phyloP scores from a whole-genome alignment of 2,888 invertebrate genomes.

The Priocnemis perturbator region DNA sequence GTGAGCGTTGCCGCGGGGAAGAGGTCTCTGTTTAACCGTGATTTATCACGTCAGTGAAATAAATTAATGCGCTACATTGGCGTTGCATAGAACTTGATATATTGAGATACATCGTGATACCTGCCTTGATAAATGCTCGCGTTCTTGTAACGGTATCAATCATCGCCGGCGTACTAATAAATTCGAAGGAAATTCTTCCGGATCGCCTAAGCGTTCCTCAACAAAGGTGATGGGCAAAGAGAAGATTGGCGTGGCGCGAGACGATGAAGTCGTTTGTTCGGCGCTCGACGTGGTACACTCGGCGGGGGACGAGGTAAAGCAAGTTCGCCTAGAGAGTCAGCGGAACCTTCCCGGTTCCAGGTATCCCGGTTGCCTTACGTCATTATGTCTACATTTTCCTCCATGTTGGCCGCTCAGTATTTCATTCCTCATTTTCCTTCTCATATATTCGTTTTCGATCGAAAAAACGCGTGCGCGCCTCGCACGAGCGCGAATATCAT shows the following conservation, averaged over 20 bases:
- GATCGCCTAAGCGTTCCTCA: slow-evolving; percentile 5
- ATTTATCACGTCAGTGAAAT: slow-evolving; percentile 5
- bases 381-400: too few relatives aligned
- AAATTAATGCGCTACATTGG: slow-evolving; percentile 9
- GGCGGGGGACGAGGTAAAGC: too few relatives aligned
- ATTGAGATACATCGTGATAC: slow-evolving; percentile 6
- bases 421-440: too few relatives aligned
- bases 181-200: not conserved
- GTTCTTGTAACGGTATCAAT: slow-evolving; percentile 5
- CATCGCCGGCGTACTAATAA: slow-evolving; percentile 2
- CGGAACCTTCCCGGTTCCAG: too few relatives aligned
- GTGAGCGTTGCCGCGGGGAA: too few relatives aligned
- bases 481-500: slow-evolving; percentile 23
- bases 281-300: slow-evolving; percentile 16
- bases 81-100: slow-evolving; percentile 8
- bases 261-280: slow-evolving; percentile 8
- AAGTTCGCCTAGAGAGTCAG: too few relatives aligned
- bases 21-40: not conserved
- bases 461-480: too few relatives aligned
- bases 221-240: slow-evolving; percentile 5
- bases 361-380: too few relatives aligned
- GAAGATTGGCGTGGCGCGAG: not conserved
- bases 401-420: slow-evolving; percentile 11
- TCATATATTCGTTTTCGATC: too few relatives aligned
- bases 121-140: slow-evolving; percentile 4